These are phyloP conservation scores for Poecilia picta DNA, from an alignment of 2,797 vertebrate species.

Conservation along the genomic window DNA sequence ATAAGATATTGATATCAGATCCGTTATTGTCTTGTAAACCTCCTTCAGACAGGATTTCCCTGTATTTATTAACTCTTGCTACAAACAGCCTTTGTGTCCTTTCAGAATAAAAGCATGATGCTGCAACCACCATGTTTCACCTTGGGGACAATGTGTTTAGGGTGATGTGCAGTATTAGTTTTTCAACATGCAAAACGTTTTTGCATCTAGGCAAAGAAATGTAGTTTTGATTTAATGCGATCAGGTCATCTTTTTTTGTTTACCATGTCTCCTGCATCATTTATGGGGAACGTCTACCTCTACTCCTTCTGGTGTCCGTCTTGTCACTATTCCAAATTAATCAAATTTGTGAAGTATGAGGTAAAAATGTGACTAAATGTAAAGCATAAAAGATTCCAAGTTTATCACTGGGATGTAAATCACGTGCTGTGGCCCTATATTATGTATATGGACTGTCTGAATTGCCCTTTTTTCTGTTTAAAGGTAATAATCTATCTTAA, in stretches of 20 bases:
- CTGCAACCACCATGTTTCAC: background rate
- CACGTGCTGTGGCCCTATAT: background rate
- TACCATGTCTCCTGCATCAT: background rate
- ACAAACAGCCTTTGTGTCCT: background rate
- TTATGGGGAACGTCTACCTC: background rate
- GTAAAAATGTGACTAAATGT: background rate
- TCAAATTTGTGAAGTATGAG: background rate
- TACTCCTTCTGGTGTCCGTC: background rate
- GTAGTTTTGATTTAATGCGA: background rate
- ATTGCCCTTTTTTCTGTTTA: background rate
- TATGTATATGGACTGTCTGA: background rate
- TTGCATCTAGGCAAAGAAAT: background rate
- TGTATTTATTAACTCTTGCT: background rate
- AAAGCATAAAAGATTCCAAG: background rate
- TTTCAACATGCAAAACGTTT: background rate
- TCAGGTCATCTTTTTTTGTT: background rate
- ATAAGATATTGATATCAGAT: too few relatives aligned
- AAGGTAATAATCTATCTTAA: conserved; percentile 3
- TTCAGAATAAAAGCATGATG: background rate
- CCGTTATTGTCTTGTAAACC: background rate
- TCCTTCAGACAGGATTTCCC: background rate
- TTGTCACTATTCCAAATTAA: background rate
- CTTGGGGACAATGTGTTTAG: background rate
- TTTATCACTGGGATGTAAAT: conserved; percentile 3
- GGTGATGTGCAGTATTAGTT: background rate